These are phyloP conservation scores for Peromyscus attwateri DNA, from an alignment of 2,797 vertebrate genomes.

Conservation along the genomic window DNA sequence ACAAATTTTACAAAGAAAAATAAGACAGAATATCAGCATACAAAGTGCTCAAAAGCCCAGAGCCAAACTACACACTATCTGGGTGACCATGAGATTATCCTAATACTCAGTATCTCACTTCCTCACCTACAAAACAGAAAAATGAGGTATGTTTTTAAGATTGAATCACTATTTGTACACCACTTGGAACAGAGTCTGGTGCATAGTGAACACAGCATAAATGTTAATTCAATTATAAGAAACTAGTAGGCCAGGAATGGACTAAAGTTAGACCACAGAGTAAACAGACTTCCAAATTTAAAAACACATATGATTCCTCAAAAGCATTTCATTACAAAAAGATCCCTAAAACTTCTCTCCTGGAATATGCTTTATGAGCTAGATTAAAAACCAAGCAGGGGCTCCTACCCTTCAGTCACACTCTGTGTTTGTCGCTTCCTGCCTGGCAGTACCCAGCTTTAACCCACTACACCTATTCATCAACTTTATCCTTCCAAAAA, in stretches of 20 bases:
- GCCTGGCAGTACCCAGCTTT: not conserved
- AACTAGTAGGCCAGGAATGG: not conserved
- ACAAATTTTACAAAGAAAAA: not conserved
- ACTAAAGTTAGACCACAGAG: slow-evolving; percentile 41
- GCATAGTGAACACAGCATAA: slow-evolving; percentile 28
- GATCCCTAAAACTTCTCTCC: slow-evolving; percentile 44
- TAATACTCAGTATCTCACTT: slow-evolving; percentile 10
- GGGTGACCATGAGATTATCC: not conserved
- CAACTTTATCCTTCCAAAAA: slow-evolving; percentile 52
- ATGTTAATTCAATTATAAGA: slow-evolving; percentile 38
- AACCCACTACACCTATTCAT: slow-evolving; percentile 54
- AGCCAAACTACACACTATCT: not conserved
- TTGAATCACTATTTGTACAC: slow-evolving; percentile 50
- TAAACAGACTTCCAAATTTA: slow-evolving; percentile 51
- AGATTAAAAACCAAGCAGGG: slow-evolving; percentile 56
- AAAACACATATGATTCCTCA: slow-evolving; percentile 60
- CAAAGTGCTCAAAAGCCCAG: not conserved
- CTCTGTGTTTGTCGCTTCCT: not conserved
- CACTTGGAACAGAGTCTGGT: slow-evolving; percentile 11
- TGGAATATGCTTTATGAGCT: not conserved
- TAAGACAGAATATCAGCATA: not conserved
- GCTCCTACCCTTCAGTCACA: slow-evolving; percentile 34
- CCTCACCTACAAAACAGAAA: slow-evolving; percentile 43
- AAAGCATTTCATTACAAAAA: slow-evolving; percentile 64
- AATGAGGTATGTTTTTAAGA: slow-evolving; percentile 18